These are phyloP conservation scores for Leptinotarsa texana DNA, from an alignment of 1,140 invertebrate genomes.

Conservation along the genomic window DNA sequence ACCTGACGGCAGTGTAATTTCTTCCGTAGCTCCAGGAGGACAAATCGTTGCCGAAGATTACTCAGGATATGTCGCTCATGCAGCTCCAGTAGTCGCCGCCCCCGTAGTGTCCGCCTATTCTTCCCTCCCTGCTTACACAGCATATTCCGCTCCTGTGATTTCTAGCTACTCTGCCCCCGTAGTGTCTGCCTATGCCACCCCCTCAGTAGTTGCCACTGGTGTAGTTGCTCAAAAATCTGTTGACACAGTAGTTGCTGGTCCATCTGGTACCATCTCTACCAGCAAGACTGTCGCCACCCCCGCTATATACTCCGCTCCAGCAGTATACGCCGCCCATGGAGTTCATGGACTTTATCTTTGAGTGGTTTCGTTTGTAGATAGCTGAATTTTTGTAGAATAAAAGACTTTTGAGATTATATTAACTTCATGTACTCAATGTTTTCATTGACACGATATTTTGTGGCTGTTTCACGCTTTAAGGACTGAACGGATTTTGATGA, in stretches of 20 bases:
- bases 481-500: too few relatives aligned
- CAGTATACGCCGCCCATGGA: conserved; percentile 1
- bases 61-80: conserved; percentile 32
- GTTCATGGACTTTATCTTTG: conserved; percentile 13
- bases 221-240: conserved; percentile 23
- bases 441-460: too few relatives aligned
- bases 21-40: conserved; percentile 40
- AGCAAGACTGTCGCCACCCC: conserved; percentile 26
- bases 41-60: conserved; percentile 39
- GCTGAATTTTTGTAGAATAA: background rate
- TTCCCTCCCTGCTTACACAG: background rate
- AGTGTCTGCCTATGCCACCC: conserved; percentile 32
- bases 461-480: too few relatives aligned
- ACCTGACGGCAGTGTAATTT: conserved; percentile 45
- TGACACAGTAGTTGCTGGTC: conserved; percentile 36
- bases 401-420: background rate
- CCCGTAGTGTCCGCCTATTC: conserved; percentile 17
- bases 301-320: background rate
- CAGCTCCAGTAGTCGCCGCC: conserved; percentile 33
- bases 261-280: conserved; percentile 39
- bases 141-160: conserved; percentile 29
- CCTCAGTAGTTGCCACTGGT: conserved; percentile 16
- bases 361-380: background rate
- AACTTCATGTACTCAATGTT: too few relatives aligned
- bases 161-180: conserved; percentile 28